Evolutionary conservation across 2,113 vertebrate species (phyloP), one percentile per base, ranked within the genome.

Genomic region (Gymnarchus niloticus): DNA sequence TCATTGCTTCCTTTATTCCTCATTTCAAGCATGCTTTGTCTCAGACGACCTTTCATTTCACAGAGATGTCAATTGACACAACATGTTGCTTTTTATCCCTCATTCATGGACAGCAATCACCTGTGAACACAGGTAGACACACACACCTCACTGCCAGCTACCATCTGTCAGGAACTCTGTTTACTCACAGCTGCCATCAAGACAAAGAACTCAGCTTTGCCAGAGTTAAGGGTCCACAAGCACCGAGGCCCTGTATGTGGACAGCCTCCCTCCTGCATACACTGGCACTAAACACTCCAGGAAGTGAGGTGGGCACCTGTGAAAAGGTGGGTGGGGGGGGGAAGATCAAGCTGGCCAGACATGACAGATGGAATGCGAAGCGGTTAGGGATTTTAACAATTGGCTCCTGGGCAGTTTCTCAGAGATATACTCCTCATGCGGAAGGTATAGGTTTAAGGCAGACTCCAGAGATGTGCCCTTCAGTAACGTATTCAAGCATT

Each of bases 291-390:
- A 41, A 52, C 33, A 59, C 10, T 25, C 23, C 48, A 86, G 85
- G 21, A 51, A 37, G 33, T 49, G 44, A 88, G 85, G 86, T 87
- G 88, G 87, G 21, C 44, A 76, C 33, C 33, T 17, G 33, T 41
- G 84, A 90, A 87, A 88, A 87, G 83, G 2, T 78, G 44, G 73
- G 1, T 17, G 23, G 82, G 17, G 12, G 73, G 77, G 25, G 57
- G 3, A 61, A 46, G 21, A 25, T 23, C 48, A 82, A 19, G 49
- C 44, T 9, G 48, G 84, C 48, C 28, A 54, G 73, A 10, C 81
- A 48, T 33, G 76, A 48, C 77, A 80, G 44, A 82, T 46, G 37
- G 54, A 69, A 86, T 65, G 81, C 17, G 46, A 51, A 69, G 51
- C 81, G 76, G 85, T 59, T 73, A 28, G 44, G 61, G 44, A 48